Conservation (phyloP, 2,888 invertebrate species). For the Harpagoxenus sublaevis region DNA sequence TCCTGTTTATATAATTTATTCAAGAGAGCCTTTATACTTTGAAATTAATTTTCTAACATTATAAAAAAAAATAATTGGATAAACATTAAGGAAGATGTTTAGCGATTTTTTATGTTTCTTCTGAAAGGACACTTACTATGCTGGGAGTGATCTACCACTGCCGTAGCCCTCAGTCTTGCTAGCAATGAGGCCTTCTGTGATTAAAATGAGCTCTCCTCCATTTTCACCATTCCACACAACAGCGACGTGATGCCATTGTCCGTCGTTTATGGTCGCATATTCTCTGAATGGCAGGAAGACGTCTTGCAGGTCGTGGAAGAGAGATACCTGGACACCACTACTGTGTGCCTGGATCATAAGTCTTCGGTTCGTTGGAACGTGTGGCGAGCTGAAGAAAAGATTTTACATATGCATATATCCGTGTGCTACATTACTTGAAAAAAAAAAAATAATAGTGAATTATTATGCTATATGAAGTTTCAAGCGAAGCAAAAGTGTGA, state of each 20-base stretch:
- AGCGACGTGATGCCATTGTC: slow-evolving; percentile 98
- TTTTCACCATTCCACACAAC: slow-evolving; percentile 97
- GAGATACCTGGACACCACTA: slow-evolving; percentile 96
- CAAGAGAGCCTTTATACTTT: too few species aligned
- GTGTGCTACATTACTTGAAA: neutral
- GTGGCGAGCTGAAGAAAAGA: slow-evolving; percentile 89
- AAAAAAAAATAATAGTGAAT: neutral
- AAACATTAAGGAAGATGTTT: neutral
- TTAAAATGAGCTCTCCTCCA: slow-evolving; percentile 94
- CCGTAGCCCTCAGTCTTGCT: slow-evolving; percentile 97
- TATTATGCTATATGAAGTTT: neutral
- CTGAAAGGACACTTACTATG: slow-evolving; percentile 90
- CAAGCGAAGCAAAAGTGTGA: too few species aligned
- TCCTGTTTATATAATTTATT: too few species aligned
- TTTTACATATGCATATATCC: neutral
- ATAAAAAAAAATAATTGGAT: neutral
- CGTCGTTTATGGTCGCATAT: slow-evolving; percentile 97
- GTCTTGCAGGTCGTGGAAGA: slow-evolving; percentile 95
- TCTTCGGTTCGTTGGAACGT: slow-evolving; percentile 92
- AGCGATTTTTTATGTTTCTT: neutral
- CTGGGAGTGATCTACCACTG: slow-evolving; percentile 92
- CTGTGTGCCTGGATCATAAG: slow-evolving; percentile 97
- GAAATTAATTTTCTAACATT: too few species aligned
- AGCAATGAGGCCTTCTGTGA: slow-evolving; percentile 98
- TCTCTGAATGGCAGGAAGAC: slow-evolving; percentile 96